phyloP scores from a whole-genome alignment of 2,888 invertebrate genomes.

The Lasioglossum villosulum region DNA sequence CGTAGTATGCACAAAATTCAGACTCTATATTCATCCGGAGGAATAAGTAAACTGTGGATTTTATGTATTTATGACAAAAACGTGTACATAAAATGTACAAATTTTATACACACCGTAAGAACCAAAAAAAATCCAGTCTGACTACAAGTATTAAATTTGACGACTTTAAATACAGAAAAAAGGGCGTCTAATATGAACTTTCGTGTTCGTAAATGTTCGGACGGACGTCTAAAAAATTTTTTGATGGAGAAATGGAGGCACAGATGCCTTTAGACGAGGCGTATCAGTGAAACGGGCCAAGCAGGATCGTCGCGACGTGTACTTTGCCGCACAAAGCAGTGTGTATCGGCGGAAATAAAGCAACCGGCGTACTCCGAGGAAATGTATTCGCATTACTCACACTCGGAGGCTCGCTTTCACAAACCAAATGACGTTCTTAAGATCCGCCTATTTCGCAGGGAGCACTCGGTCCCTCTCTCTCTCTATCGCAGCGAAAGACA shows the following conservation, averaged over 20 bases:
- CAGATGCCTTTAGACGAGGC: neutral
- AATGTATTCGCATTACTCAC: constrained; percentile 63
- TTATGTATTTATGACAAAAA: no score
- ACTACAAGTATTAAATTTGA: no score
- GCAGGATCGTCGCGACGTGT: neutral
- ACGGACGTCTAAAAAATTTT: neutral
- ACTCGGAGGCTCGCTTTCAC: constrained; percentile 56
- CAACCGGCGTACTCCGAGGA: constrained; percentile 13
- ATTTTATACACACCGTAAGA: no score
- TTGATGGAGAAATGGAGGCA: neutral
- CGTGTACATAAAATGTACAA: no score
- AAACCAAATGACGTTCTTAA: constrained; percentile 56
- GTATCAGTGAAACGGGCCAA: neutral
- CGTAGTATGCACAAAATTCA: no score
- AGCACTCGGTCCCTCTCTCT: neutral
- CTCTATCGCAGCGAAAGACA: neutral
- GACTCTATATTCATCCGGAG: no score
- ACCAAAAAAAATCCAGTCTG: no score
- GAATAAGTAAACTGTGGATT: no score
- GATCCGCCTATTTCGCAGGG: constrained; percentile 20
- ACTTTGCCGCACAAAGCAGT: constrained; percentile 50
- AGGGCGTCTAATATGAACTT: neutral
- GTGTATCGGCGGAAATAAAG: constrained; percentile 63
- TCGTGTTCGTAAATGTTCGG: neutral
- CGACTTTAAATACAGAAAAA: no score